Base-by-base conservation (phyloP, 2,888 invertebrate genomes). In the Agrilus mali region DNA sequence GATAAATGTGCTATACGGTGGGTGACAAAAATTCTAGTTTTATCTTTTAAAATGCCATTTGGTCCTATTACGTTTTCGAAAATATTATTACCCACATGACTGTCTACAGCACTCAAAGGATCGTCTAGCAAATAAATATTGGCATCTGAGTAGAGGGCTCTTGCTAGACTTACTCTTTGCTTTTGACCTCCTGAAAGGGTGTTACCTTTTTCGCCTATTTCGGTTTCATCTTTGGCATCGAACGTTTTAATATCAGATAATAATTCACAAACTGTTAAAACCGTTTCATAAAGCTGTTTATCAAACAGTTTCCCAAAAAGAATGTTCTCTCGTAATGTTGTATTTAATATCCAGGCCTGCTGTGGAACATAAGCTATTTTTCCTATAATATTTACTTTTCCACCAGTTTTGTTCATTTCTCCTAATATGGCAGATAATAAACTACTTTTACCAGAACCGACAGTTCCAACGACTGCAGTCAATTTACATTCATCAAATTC, bases 311-410 rank as follows among this genome's bases (percentile, higher is more conserved):
- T 80, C 10, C 93, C 93, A 67, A 97, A 97, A 27, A 93, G 60
- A 50, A 97, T 89, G 66, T 97, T 97, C 59, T 95, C 86, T 56
- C 83, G 80, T 17, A 97, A 68, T 0, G 94, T 92, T 4, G 87
- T 86, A 69, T 97, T 97, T 67, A 96, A 95, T 44, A 97, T 96
- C 97, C 97, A 97, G 1, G 96, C 93, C 67, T 92, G 92, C 60
- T 94, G 94, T 0, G 93, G 80, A 2, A 93, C 92, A 65, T 92
- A 94, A 0, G 92, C 92, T 48, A 80, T 65, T 27, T 62, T 60
- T 31, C 74, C 73, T 3, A 70, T 58, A 1, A 86, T 85, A 60
- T 86, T 87, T 7, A 92, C 85, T 34, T 78, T 69, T 22, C 93
- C 93, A 14, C 78, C 75, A 2, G 77, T 57, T 66, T 86, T 89